Conservation (phyloP, 30 jellyfish, hydroid and myxozoan species). For the Pseudorhiza aurosa region DNA sequence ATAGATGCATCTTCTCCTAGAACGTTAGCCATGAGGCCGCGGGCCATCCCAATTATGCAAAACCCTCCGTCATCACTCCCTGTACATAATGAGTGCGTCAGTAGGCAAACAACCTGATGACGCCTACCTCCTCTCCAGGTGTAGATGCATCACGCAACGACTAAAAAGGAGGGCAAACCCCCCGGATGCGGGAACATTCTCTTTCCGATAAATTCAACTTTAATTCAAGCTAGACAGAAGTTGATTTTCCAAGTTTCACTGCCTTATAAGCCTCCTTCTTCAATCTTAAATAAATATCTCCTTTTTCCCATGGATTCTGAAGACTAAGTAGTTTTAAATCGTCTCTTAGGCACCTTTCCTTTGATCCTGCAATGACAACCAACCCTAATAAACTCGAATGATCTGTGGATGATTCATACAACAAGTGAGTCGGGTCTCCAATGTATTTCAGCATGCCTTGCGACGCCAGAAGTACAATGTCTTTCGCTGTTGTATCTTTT, state of each 20-base stretch:
- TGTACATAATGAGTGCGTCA: too few species aligned
- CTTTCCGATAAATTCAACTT: too few species aligned
- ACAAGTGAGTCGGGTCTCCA: constrained; percentile 36
- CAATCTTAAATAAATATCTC: constrained; percentile 76
- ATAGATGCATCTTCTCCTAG: too few species aligned
- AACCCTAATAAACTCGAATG: constrained; percentile 64
- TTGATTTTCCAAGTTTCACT: constrained; percentile 76
- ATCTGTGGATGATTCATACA: constrained; percentile 63
- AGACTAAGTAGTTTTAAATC: constrained; percentile 73
- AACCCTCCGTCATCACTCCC: too few species aligned
- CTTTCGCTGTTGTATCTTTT: constrained; percentile 75
- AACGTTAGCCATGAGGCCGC: too few species aligned
- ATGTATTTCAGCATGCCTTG: constrained; percentile 43
- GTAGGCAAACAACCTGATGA: too few species aligned
- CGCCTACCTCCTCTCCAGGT: too few species aligned
- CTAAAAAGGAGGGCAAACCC: too few species aligned
- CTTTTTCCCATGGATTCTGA: constrained; percentile 88
- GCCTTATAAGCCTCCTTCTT: constrained; percentile 89
- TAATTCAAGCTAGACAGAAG: constrained; percentile 90
- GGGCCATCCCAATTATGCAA: too few species aligned
- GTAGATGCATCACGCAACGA: too few species aligned
- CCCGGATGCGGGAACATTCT: too few species aligned
- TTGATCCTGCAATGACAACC: constrained; percentile 86
- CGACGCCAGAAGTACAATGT: constrained; percentile 75
- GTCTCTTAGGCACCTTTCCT: constrained; percentile 88